Evolutionary conservation across 2,888 invertebrate species (phyloP).

Genomic region (Spatulosminthurus flaviceps): DNA sequence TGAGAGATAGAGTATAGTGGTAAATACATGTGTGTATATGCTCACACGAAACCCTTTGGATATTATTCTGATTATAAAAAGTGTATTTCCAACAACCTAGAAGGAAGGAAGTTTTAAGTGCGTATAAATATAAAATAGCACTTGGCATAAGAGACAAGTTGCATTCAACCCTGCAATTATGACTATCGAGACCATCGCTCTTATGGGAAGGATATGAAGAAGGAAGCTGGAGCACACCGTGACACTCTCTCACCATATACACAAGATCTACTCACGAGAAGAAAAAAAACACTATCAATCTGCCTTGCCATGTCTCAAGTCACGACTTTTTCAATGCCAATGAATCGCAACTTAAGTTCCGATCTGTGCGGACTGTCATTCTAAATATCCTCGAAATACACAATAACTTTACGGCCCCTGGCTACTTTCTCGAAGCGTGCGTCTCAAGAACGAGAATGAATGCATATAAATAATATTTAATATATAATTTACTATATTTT

Average conservation of each 20-base stretch:
- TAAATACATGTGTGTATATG: too few relatives aligned
- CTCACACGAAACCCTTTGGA: too few relatives aligned
- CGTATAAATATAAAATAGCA: not conserved
- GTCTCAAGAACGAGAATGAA: too few relatives aligned
- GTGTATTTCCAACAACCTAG: too few relatives aligned
- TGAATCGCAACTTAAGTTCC: slow-evolving; percentile 35
- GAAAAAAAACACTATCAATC: too few relatives aligned
- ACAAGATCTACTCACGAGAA: too few relatives aligned
- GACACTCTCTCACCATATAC: slow-evolving; percentile 35
- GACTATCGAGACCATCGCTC: slow-evolving; percentile 7
- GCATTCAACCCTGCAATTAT: not conserved
- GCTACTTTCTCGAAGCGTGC: slow-evolving; percentile 1
- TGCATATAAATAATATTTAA: not conserved
- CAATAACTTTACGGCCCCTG: not conserved
- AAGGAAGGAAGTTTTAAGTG: not conserved
- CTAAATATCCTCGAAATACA: not conserved
- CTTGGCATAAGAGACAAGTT: not conserved
- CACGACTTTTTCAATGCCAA: slow-evolving; percentile 46
- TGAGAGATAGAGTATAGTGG: too few relatives aligned
- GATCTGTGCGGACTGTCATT: slow-evolving; percentile 5
- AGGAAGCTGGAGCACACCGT: slow-evolving; percentile 26
- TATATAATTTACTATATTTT: not conserved
- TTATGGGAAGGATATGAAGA: not conserved
- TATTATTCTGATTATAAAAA: too few relatives aligned
- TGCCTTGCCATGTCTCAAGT: slow-evolving; percentile 31